phyloP scores from a whole-genome alignment of 2,888 invertebrate species.

The Proisotoma minuta region DNA sequence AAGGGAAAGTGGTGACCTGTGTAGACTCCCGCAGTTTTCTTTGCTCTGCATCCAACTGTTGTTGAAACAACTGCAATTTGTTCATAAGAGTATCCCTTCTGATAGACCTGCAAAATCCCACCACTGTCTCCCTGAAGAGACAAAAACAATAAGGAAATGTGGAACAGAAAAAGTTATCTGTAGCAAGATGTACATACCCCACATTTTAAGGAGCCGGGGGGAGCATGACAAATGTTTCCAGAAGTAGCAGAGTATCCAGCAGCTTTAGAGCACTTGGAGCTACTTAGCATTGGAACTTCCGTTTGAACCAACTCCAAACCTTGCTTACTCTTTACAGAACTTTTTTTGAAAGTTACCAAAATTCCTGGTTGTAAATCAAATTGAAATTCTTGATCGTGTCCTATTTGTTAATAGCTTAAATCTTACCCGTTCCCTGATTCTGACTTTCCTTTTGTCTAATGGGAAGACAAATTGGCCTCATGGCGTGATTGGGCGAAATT shows the following conservation, averaged over 20 bases:
- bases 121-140: conserved; percentile 5
- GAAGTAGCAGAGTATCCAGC: background rate
- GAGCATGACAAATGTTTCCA: conserved; percentile 23
- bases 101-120: conserved; percentile 19
- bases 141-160: background rate
- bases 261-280: conserved; percentile 2
- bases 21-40: conserved; percentile 22
- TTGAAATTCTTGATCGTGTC: background rate
- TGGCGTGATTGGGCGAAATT: conserved; percentile 19
- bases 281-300: conserved; percentile 21
- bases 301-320: conserved; percentile 29
- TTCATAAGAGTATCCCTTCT: conserved; percentile 28
- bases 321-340: background rate
- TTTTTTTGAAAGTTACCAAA: conserved; percentile 21
- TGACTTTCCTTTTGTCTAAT: no score
- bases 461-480: conserved; percentile 34
- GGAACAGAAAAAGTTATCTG: background rate
- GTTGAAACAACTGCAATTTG: conserved; percentile 30
- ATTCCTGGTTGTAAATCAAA: background rate
- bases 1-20: no score
- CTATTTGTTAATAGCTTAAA: background rate
- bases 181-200: conserved; percentile 9
- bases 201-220: conserved; percentile 29
- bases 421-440: conserved; percentile 7
- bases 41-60: conserved; percentile 28